Percentiles rank a stretch among this genome's conserved stretches.
Conservation (phyloP, 2,113 vertebrate species). For the Columba janthina region DNA sequence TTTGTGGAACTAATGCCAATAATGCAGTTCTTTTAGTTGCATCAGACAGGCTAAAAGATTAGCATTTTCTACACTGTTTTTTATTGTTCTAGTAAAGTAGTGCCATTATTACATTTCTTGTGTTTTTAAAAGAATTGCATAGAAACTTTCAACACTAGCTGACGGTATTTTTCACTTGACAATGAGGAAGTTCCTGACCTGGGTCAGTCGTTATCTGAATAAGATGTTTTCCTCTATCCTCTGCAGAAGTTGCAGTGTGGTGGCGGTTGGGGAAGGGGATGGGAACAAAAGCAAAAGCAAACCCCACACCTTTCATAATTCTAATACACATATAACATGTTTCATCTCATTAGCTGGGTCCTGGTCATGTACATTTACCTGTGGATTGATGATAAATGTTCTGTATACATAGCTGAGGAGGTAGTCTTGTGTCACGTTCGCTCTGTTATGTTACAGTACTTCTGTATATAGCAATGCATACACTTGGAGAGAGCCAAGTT, state of each 20-base stretch:
- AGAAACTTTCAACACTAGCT: background rate
- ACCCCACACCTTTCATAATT: too few relatives aligned
- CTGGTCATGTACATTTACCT: background rate
- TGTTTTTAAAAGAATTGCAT: background rate
- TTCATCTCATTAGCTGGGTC: background rate
- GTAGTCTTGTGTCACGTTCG: background rate
- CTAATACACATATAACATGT: background rate
- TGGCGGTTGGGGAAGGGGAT: too few relatives aligned
- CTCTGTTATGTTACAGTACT: background rate
- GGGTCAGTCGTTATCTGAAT: background rate
- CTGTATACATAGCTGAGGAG: background rate
- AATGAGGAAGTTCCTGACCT: background rate
- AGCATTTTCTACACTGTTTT: background rate
- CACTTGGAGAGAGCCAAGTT: background rate
- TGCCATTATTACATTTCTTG: background rate
- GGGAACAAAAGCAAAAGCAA: too few relatives aligned
- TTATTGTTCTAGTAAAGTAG: background rate
- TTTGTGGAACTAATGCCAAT: background rate
- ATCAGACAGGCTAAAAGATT: background rate
- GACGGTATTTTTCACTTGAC: background rate
- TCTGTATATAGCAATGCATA: background rate
- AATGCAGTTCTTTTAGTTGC: background rate
- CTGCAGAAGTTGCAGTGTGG: background rate
- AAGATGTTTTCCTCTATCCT: background rate
- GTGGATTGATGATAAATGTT: background rate